These are phyloP conservation scores for Henricia sp. DNA, from an alignment of 53 echinoderm and acorn worm genomes.

Conservation along the genomic window DNA sequence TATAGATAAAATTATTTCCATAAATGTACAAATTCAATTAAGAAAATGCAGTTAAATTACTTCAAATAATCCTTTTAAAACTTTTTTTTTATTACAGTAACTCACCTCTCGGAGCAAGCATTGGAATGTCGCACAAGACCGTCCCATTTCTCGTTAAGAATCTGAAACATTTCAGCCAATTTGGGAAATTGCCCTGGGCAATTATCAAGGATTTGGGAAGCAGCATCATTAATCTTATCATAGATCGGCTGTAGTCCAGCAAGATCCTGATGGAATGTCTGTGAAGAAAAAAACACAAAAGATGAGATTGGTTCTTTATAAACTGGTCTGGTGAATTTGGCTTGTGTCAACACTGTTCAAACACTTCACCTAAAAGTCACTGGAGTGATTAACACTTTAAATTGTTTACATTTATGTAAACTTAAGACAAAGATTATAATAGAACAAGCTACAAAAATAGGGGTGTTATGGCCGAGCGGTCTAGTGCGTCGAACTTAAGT, in stretches of 20 bases:
- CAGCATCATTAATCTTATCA: constrained; percentile 49
- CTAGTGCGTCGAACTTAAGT: too few relatives aligned
- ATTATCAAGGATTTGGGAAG: constrained; percentile 24
- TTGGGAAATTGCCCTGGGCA: constrained; percentile 42
- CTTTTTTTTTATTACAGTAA: not conserved
- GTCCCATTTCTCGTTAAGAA: constrained; percentile 70
- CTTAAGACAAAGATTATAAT: not conserved
- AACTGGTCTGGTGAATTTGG: not conserved
- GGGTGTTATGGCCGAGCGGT: too few relatives aligned
- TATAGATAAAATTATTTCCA: too few relatives aligned
- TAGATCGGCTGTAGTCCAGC: constrained; percentile 70
- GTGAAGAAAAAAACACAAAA: not conserved
- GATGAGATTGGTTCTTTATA: not conserved
- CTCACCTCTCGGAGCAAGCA: constrained; percentile 63
- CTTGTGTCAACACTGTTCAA: not conserved
- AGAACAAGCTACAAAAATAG: too few relatives aligned
- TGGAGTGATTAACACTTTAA: not conserved
- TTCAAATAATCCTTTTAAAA: not conserved
- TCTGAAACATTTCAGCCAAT: constrained; percentile 45
- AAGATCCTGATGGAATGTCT: constrained; percentile 80
- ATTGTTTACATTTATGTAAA: not conserved
- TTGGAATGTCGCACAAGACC: constrained; percentile 59
- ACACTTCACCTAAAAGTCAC: not conserved
- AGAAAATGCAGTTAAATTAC: not conserved
- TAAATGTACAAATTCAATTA: too few relatives aligned